Percentiles rank a stretch among this genome's conserved stretches.
Evolutionary conservation across 2,888 invertebrate genomes (phyloP).

Genomic region (Sphaeridia pumilis): DNA sequence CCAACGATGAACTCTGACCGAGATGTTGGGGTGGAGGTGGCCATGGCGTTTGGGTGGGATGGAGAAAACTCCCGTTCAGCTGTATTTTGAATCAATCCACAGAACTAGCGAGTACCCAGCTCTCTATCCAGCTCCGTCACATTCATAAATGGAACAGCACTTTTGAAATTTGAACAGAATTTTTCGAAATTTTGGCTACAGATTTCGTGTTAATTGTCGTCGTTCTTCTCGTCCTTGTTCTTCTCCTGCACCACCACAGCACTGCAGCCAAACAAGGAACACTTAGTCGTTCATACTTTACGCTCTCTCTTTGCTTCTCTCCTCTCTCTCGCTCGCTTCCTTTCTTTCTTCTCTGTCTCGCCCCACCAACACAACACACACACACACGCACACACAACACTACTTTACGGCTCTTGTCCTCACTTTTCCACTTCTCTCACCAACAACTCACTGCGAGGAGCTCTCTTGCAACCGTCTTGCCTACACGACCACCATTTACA

Average conservation of each 20-base stretch:
- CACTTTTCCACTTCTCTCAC: too few species aligned
- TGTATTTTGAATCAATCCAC: too few species aligned
- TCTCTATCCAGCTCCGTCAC: too few species aligned
- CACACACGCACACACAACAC: neutral
- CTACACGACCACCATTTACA: too few species aligned
- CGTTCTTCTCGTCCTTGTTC: neutral
- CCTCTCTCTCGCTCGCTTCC: neutral
- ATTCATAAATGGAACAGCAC: neutral
- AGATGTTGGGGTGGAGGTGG: conserved; percentile 29
- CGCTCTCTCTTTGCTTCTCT: neutral
- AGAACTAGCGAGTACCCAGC: too few species aligned
- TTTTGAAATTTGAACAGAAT: neutral
- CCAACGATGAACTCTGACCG: conserved; percentile 71
- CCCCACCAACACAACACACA: neutral
- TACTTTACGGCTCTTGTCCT: too few species aligned
- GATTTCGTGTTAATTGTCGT: neutral
- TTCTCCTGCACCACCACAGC: neutral
- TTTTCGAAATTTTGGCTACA: neutral
- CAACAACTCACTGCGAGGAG: too few species aligned
- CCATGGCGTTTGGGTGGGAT: too few species aligned
- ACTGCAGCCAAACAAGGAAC: neutral
- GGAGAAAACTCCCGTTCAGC: too few species aligned
- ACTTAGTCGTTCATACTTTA: neutral
- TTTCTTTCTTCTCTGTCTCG: neutral
- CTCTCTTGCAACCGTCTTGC: too few species aligned